These are phyloP conservation scores for Tetragonula carbonaria DNA, from an alignment of 2,888 invertebrate genomes.

Conservation along the genomic window DNA sequence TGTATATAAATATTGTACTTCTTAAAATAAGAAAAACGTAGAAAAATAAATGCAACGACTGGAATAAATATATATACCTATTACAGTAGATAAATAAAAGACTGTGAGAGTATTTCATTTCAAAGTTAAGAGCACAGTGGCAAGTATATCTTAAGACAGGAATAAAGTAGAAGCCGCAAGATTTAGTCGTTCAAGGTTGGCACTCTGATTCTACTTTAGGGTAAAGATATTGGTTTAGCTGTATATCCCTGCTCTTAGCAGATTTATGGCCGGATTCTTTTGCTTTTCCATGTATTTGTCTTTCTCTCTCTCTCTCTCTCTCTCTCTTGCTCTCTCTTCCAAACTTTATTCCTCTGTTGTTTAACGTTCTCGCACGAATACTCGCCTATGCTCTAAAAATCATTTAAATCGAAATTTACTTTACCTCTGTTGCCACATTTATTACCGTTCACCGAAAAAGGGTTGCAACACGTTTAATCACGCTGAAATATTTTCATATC, in stretches of 20 bases:
- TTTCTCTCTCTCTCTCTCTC: not conserved
- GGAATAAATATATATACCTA: not conserved
- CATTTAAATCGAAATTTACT: not conserved
- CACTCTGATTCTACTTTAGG: constrained; percentile 1
- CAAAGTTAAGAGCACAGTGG: not conserved
- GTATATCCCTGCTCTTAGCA: not conserved
- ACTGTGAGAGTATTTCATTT: not conserved
- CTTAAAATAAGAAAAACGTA: not conserved
- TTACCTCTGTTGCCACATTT: no score
- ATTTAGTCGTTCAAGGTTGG: not conserved
- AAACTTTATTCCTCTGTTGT: not conserved
- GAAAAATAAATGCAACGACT: not conserved
- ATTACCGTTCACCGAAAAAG: no score
- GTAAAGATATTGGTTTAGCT: constrained; percentile 5
- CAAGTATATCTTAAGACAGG: not conserved
- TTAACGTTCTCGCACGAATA: not conserved
- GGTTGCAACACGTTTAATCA: no score
- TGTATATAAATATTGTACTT: not conserved
- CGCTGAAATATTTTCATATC: no score
- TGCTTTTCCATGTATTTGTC: not conserved
- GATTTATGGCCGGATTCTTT: not conserved
- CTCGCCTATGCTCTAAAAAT: not conserved
- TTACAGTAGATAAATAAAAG: not conserved
- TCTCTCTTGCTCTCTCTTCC: not conserved
- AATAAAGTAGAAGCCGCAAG: not conserved